A percentile compares a stretch with the other conserved stretches of the same genome.
These are phyloP conservation scores for Cromileptes altivelis DNA, from an alignment of 2,113 vertebrate genomes.

Conservation along the genomic window DNA sequence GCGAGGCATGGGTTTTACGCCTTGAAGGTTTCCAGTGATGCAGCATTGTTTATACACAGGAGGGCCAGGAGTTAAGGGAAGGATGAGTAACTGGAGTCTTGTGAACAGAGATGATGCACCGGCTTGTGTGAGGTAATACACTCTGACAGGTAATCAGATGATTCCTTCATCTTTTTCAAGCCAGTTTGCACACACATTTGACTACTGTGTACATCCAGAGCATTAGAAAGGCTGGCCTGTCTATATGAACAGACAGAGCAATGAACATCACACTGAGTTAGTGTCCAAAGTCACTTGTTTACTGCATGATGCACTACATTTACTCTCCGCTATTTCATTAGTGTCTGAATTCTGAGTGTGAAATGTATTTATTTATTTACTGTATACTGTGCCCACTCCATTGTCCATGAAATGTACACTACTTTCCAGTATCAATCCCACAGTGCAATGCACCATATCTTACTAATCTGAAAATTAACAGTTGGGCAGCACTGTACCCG, in stretches of 20 bases:
- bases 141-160: slow-evolving; percentile 9
- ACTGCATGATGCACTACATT: background rate
- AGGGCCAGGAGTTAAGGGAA: background rate
- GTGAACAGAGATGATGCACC: background rate
- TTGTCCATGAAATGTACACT: background rate
- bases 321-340: background rate
- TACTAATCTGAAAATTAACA: background rate
- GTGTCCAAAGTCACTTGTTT: background rate
- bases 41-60: background rate
- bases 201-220: background rate
- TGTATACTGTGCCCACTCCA: no score
- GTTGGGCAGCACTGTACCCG: background rate
- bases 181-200: background rate
- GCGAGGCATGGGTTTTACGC: background rate
- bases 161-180: slow-evolving; percentile 15
- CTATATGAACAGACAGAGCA: background rate
- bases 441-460: background rate
- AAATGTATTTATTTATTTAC: no score
- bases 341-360: no score
- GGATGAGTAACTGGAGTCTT: background rate
- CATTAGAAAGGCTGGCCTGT: background rate
- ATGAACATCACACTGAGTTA: background rate
- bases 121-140: background rate
- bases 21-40: slow-evolving; percentile 6
- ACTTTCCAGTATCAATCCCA: background rate